These are phyloP conservation scores for Zapus hudsonius DNA, from an alignment of 2,113 vertebrate genomes.

Conservation along the genomic window DNA sequence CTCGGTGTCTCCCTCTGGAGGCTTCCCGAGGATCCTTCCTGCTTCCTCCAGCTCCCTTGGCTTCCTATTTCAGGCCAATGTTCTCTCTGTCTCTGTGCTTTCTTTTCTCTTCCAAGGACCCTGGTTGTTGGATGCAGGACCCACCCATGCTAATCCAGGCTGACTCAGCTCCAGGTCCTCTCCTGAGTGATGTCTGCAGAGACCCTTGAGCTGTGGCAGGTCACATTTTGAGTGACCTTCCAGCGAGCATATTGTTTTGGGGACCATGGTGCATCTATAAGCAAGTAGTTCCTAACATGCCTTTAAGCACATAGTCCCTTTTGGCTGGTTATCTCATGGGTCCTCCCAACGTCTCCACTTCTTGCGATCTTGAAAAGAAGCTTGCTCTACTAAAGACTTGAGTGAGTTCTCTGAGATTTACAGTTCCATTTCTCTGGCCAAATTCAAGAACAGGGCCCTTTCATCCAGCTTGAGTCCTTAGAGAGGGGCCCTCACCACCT, in stretches of 20 bases:
- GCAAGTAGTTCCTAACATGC: accelerated
- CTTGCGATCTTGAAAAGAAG: background rate
- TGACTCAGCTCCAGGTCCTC: background rate
- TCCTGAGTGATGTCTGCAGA: background rate
- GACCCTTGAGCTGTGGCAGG: background rate
- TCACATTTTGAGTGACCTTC: background rate
- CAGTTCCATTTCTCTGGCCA: background rate
- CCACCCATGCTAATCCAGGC: background rate
- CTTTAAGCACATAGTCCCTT: background rate
- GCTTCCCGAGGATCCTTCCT: background rate
- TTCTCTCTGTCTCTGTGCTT: background rate
- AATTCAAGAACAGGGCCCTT: background rate
- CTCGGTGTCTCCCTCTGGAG: background rate
- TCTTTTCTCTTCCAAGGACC: background rate
- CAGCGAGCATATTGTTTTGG: background rate
- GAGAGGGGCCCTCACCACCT: background rate
- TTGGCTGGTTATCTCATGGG: accelerated
- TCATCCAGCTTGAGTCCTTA: background rate
- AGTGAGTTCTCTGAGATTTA: too few species aligned
- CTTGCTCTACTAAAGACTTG: background rate
- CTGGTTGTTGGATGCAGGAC: background rate
- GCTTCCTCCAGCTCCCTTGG: background rate
- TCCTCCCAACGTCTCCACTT: background rate
- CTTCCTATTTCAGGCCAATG: too few species aligned
- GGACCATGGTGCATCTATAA: background rate